These are phyloP conservation scores for Pseudocheirus occidentalis DNA, from an alignment of 2,797 vertebrate genomes.

Conservation along the genomic window DNA sequence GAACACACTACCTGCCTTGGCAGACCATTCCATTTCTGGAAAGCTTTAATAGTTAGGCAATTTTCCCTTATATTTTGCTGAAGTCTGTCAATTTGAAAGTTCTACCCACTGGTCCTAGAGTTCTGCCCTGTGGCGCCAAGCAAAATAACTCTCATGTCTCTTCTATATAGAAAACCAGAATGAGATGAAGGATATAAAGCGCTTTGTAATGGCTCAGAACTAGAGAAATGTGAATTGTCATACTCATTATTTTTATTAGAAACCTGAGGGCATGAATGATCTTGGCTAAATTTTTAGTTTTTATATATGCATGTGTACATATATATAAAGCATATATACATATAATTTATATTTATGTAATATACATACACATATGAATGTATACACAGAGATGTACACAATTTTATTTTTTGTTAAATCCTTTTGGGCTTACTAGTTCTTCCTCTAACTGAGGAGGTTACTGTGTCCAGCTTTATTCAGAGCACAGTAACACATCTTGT, in stretches of 20 bases:
- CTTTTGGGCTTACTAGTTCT: not conserved
- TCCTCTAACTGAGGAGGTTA: not conserved
- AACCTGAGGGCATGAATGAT: not conserved
- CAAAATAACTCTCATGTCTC: not conserved
- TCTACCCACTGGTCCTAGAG: not conserved
- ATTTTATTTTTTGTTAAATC: slow-evolving; percentile 6
- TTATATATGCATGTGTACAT: not conserved
- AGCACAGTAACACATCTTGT: not conserved
- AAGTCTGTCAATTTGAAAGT: not conserved
- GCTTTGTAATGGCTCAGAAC: not conserved
- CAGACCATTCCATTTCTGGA: not conserved
- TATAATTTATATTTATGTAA: too few relatives aligned
- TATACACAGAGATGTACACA: not conserved
- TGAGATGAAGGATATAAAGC: not conserved
- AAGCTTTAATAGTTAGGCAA: not conserved
- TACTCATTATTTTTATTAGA: not conserved
- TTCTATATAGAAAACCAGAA: not conserved
- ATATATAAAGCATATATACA: too few relatives aligned
- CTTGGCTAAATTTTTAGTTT: not conserved
- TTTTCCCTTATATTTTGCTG: not conserved
- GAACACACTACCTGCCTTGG: not conserved
- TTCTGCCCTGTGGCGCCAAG: not conserved
- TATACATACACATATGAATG: too few relatives aligned
- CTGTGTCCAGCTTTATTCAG: not conserved
- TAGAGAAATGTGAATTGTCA: not conserved